A percentile compares a stretch with the other conserved stretches of the same genome.
These are phyloP conservation scores for Julus scanicus DNA, from an alignment of 2,888 invertebrate species.

Conservation along the genomic window DNA sequence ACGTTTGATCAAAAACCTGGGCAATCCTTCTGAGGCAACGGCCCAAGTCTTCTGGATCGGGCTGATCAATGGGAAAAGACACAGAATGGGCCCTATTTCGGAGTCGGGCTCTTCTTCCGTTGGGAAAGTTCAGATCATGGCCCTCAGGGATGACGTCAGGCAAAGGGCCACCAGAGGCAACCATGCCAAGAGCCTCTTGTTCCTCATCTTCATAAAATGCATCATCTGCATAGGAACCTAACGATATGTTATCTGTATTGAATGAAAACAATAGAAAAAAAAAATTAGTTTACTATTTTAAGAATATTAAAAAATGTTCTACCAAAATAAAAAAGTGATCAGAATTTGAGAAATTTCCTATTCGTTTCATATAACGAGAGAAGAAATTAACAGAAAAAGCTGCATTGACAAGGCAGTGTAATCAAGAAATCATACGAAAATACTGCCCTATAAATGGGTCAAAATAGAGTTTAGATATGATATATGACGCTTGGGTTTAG, in stretches of 20 bases:
- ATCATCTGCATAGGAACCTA: background rate
- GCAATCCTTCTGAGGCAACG: background rate
- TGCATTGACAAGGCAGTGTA: background rate
- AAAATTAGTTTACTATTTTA: background rate
- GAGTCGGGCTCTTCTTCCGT: background rate
- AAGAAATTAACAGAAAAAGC: background rate
- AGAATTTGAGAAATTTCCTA: too few relatives aligned
- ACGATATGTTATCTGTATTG: background rate
- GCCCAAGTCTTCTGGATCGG: background rate
- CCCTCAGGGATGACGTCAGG: slow-evolving; percentile 2
- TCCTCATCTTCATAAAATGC: slow-evolving; percentile 1
- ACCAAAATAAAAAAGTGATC: too few relatives aligned
- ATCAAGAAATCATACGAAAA: background rate
- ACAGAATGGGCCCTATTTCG: background rate
- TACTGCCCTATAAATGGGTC: background rate
- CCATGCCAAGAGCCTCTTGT: background rate
- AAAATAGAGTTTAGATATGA: slow-evolving; percentile 36
- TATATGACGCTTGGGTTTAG: background rate
- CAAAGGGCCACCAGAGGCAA: background rate
- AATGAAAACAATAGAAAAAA: too few relatives aligned
- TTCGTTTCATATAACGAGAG: background rate
- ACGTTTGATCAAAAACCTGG: background rate
- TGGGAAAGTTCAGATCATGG: background rate
- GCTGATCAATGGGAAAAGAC: background rate
- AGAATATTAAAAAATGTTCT: background rate